Base-by-base conservation (phyloP, 2,797 vertebrate species). In the Lepilemur septentrionalis region DNA sequence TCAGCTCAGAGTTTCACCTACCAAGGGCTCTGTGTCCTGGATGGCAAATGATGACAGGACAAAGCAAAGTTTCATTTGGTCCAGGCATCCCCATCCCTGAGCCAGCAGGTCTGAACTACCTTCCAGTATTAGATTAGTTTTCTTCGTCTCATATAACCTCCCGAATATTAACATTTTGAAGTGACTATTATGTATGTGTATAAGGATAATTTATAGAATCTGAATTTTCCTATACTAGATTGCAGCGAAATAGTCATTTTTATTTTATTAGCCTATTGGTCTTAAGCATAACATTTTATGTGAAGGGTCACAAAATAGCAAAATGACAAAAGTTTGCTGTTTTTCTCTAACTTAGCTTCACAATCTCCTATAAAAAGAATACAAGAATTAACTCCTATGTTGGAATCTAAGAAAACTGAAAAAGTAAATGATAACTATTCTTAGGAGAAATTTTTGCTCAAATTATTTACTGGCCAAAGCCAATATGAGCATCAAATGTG, bases 321-420 rank as follows among this genome's bases (percentile, higher is more conserved):
- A 94, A 92, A 78, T 73, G 84, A 65, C 8, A 93, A 84, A 88
- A 87, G 8, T 75, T 83, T 61, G 59, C 38, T 69, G 2, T 81
- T 94, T 70, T 69, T 59, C 55, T 93, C 50, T 69, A 57, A 75
- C 46, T 85, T 92, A 70, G 72, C 15, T 91, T 81, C 41, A 83
- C 2, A 48, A 43, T 67, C 28, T 96, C 57, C 30, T 81, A 17
- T 70, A 82, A 89, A 89, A 69, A 22, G 7, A 1, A 22, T 90
- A 85, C 25, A 57, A 84, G 57, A 82, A 55, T 82, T 14, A 59
- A 69, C 23, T 57, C 41, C 17, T 72, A 43, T 73, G 93, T 87
- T 81, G 61, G 65, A 75, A 93, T 41, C 91, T 90, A 81, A 88
- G 84, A 83, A 93, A 93, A 92, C 43, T 83, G 35, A 93, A 83